Evolutionary conservation across 2,113 vertebrate species (phyloP), one percentile per base, ranked within the genome.

Genomic region (Passer montanus): DNA sequence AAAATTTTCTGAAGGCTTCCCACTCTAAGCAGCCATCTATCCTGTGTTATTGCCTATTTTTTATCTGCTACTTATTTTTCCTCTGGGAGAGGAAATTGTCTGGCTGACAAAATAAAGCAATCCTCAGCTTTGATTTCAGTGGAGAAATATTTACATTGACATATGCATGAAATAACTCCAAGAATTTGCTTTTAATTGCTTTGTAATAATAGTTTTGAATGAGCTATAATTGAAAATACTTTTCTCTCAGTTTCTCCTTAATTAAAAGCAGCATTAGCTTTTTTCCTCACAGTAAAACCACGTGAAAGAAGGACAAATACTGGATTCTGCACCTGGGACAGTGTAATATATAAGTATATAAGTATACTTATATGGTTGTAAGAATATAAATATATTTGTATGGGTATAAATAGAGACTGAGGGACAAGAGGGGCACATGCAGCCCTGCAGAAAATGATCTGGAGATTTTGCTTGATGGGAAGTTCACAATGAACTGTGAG

Each of bases 131-230:
- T 82, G 26, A 67, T 88, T 86, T 70, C 33, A 67, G 28, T 21
- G 8, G 14, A 72, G 56, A 93, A 94, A 52, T 46, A 66, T 39
- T 74, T 15, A 7, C 63, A 23, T 56, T 93, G 24, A 78, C n/a
- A 75, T 33, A 10, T 44, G 3, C 37, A 73, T 94, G 24, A 85
- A 95, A 66, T 76, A 76, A 62, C 70, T 68, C 43, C 35, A 78
- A 86, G 12, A 46, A 81, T 56, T 90, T 84, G 9, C 22, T 87
- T 84, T 87, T 44, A 82, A 76, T 94, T 89, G 20, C 79, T 96
- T 62, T 33, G 23, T 84, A 93, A 81, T 76, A 85, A 93, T 23
- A 85, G 28, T 14, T 63, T 89, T 50, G 35, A 21, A 44, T 50
- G 46, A 84, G 15, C 26, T 46, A 15, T 78, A 89, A 59, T 44